These are phyloP conservation scores for Echiichthys vipera DNA, from an alignment of 2,797 vertebrate genomes.

Conservation along the genomic window DNA sequence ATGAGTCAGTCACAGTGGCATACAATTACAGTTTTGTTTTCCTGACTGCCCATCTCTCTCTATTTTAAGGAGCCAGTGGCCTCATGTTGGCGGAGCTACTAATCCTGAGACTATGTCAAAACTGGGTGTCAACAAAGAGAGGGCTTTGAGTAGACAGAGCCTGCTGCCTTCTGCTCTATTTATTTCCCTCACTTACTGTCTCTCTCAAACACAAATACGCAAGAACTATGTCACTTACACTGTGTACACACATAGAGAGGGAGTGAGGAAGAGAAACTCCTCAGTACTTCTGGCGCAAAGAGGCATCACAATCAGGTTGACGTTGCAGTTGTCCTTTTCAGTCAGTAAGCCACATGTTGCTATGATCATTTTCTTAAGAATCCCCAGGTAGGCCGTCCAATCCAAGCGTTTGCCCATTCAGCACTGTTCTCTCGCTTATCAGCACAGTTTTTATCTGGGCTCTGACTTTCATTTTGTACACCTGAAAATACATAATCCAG, in stretches of 20 bases:
- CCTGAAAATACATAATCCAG: not conserved
- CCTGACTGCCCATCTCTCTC: conserved; percentile 64
- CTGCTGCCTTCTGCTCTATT: not conserved
- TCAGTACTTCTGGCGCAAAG: not conserved
- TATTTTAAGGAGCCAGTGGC: conserved; percentile 76
- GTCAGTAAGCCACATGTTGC: not conserved
- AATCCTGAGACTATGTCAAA: conserved; percentile 74
- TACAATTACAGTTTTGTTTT: conserved; percentile 61
- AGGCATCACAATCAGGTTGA: not conserved
- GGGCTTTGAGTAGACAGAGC: conserved; percentile 16
- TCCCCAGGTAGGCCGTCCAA: not conserved
- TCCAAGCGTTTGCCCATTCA: not conserved
- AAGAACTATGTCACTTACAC: not conserved
- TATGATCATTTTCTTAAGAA: not conserved
- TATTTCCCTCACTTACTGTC: conserved; percentile 7
- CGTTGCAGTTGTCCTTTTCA: not conserved
- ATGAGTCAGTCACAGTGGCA: conserved; percentile 44
- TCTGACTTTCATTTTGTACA: not conserved
- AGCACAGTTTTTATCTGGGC: not conserved
- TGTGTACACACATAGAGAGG: not conserved
- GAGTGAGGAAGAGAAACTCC: not conserved
- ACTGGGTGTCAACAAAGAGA: conserved; percentile 66
- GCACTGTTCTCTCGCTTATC: not conserved
- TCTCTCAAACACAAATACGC: conserved; percentile 2
- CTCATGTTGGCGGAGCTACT: conserved; percentile 67